These are phyloP conservation scores for Leguminivora glycinivorella DNA, from an alignment of 1,140 invertebrate genomes.

Conservation along the genomic window DNA sequence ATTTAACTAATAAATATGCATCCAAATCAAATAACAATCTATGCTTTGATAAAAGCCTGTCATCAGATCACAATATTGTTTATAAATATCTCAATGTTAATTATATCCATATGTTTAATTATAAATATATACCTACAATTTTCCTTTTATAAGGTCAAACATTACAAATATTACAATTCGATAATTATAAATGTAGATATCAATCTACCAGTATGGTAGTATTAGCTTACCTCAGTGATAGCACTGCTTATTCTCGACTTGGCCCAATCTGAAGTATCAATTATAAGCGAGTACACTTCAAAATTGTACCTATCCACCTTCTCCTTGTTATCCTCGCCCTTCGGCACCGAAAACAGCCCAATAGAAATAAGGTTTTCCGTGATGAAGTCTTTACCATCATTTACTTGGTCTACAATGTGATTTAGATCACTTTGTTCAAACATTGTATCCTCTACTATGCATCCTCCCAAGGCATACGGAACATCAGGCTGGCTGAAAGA, in stretches of 20 bases:
- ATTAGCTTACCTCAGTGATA: conserved; percentile 57
- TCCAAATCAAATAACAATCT: too few relatives aligned
- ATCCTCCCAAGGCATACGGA: conserved; percentile 71
- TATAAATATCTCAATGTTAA: too few relatives aligned
- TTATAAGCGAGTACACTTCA: conserved; percentile 64
- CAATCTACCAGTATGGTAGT: neutral
- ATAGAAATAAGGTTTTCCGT: conserved; percentile 66
- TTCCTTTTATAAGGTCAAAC: too few relatives aligned
- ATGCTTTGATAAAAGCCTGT: too few relatives aligned
- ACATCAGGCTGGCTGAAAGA: conserved; percentile 61
- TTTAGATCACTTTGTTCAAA: conserved; percentile 49
- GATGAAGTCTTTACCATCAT: conserved; percentile 47
- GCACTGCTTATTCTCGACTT: conserved; percentile 58
- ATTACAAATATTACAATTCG: too few relatives aligned
- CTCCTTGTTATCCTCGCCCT: conserved; percentile 40
- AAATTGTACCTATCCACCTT: conserved; percentile 48
- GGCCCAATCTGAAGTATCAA: conserved; percentile 60
- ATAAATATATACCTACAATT: too few relatives aligned
- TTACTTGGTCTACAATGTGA: conserved; percentile 48
- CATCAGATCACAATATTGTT: too few relatives aligned
- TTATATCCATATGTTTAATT: too few relatives aligned
- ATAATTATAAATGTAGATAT: neutral
- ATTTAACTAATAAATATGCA: too few relatives aligned
- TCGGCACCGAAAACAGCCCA: conserved; percentile 63
- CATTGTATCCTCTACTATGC: conserved; percentile 65